Evolutionary conservation across 2,888 invertebrate genomes (phyloP).

Genomic region (Calameuta pallipes): DNA sequence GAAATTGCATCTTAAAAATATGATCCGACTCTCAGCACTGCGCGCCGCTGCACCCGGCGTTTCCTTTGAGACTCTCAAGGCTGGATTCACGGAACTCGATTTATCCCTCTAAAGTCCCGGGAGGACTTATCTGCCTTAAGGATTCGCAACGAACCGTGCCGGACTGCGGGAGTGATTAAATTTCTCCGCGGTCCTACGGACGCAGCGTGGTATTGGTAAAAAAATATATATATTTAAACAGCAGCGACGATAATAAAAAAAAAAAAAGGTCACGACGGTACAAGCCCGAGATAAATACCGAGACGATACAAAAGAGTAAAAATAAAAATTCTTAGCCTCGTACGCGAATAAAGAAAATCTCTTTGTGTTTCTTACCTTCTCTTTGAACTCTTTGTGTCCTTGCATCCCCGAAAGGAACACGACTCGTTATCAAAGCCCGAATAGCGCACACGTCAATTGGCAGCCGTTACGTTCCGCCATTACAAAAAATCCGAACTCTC

Average conservation of each 20-base stretch:
- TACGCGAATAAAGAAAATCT: not conserved
- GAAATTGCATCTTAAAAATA: slow-evolving; percentile 63
- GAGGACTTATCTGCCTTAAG: slow-evolving; percentile 35
- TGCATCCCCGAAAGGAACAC: not conserved
- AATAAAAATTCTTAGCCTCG: not conserved
- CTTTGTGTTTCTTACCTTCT: not conserved
- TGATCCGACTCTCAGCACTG: slow-evolving; percentile 50
- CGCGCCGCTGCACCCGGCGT: slow-evolving; percentile 13
- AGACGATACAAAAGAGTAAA: not conserved
- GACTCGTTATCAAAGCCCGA: not conserved
- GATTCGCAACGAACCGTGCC: slow-evolving; percentile 42
- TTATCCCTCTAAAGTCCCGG: slow-evolving; percentile 11
- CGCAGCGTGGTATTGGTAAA: not conserved
- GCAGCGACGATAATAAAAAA: slow-evolving; percentile 8
- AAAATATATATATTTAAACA: slow-evolving; percentile 6
- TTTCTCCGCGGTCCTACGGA: not conserved
- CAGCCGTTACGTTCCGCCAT: not conserved
- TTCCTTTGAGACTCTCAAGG: slow-evolving; percentile 22
- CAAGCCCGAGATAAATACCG: not conserved
- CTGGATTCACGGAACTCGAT: slow-evolving; percentile 27
- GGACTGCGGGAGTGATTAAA: not conserved
- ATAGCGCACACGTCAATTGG: not conserved
- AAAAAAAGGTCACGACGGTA: not conserved
- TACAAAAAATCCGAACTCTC: not conserved
- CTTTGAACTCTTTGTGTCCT: not conserved